Conservation (phyloP, 2,888 invertebrate genomes). For the Agrochola lota region DNA sequence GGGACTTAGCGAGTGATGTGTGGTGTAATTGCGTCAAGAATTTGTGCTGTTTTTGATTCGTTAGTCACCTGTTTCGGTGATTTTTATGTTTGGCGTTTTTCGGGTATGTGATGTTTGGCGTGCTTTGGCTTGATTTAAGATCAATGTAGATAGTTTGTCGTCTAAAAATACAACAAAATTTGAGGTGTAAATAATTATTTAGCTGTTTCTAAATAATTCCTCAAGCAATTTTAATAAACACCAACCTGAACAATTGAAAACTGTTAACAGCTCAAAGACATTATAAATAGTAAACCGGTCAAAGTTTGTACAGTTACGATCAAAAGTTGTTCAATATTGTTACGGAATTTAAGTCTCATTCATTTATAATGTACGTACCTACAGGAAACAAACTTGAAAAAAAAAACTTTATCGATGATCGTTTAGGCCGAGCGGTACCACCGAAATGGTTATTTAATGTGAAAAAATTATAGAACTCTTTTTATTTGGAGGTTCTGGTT, state of each 20-base stretch:
- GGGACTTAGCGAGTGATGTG: conserved; percentile 55
- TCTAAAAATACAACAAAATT: neutral
- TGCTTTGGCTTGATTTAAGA: neutral
- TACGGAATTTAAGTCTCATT: conserved; percentile 66
- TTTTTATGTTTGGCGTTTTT: conserved; percentile 23
- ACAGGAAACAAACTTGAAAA: conserved; percentile 68
- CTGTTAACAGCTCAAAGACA: conserved; percentile 38
- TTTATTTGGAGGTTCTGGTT: conserved; percentile 87
- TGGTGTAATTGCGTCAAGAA: conserved; percentile 52
- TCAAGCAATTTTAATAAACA: conserved; percentile 22
- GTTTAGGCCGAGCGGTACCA: conserved; percentile 78
- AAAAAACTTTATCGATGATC: conserved; percentile 81
- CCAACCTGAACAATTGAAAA: conserved; percentile 13
- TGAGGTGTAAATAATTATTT: neutral
- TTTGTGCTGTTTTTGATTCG: conserved; percentile 45
- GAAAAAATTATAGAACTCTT: conserved; percentile 88
- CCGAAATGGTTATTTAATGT: conserved; percentile 88
- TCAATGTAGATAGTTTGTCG: neutral
- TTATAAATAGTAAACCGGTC: conserved; percentile 35
- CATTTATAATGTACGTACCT: conserved; percentile 58
- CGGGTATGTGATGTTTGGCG: neutral
- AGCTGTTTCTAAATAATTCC: conserved; percentile 15
- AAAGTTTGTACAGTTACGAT: conserved; percentile 53
- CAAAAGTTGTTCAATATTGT: conserved; percentile 66
- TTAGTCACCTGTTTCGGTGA: conserved; percentile 25